A percentile compares a stretch with the other conserved stretches of the same genome.
These are phyloP conservation scores for Synanthedon tipuliformis DNA, from an alignment of 2,888 invertebrate species.

Conservation along the genomic window DNA sequence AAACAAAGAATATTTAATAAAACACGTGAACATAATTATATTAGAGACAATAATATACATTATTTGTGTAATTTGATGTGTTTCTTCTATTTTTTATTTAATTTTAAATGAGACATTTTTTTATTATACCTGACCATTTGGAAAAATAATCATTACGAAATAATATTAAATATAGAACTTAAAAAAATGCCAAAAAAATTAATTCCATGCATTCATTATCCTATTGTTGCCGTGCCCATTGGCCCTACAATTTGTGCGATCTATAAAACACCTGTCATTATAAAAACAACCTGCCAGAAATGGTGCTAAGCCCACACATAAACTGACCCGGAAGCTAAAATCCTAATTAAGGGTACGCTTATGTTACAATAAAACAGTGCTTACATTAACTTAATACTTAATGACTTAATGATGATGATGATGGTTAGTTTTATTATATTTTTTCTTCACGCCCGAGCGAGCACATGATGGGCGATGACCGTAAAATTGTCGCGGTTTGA, in stretches of 20 bases:
- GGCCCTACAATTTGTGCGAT: constrained; percentile 23
- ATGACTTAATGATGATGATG: background rate
- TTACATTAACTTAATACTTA: background rate
- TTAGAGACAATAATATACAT: no score
- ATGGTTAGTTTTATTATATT: background rate
- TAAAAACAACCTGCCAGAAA: constrained; percentile 44
- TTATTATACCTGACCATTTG: no score
- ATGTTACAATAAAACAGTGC: no score
- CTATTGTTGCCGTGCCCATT: background rate
- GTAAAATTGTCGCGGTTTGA: constrained; percentile 21
- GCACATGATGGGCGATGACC: constrained; percentile 22
- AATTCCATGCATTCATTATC: no score
- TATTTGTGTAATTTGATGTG: no score
- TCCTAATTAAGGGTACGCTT: background rate
- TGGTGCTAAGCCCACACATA: constrained; percentile 35
- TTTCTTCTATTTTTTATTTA: no score
- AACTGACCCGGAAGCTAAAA: constrained; percentile 28
- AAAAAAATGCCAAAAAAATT: no score
- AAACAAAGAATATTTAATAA: no score
- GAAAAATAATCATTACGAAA: no score
- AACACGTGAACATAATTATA: no score
- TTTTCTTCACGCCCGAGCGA: constrained; percentile 19
- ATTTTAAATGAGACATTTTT: no score
- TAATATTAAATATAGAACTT: no score
- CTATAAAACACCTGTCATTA: constrained; percentile 12